Evolutionary conservation across 2,113 vertebrate species (phyloP).

Genomic region (Mirounga angustirostris): DNA sequence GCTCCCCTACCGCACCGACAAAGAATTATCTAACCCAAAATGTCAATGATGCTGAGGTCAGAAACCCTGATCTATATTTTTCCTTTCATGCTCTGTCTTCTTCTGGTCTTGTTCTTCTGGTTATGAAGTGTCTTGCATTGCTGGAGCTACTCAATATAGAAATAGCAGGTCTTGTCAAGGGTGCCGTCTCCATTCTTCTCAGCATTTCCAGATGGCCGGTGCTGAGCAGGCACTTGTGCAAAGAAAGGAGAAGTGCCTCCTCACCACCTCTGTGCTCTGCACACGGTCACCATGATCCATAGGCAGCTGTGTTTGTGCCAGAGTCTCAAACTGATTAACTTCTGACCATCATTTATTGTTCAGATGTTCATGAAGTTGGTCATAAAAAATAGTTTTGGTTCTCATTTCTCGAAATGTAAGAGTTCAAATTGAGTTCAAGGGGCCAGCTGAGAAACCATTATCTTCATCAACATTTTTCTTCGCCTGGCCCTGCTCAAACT

Average conservation of each 20-base stretch:
- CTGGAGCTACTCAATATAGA: not conserved
- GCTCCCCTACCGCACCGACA: not conserved
- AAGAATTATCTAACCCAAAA: not conserved
- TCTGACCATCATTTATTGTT: not conserved
- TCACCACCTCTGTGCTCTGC: not conserved
- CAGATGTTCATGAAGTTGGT: conserved; percentile 4
- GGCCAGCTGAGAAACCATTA: not conserved
- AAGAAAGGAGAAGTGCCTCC: not conserved
- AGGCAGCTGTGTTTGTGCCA: not conserved
- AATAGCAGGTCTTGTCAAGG: not conserved
- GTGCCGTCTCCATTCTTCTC: not conserved
- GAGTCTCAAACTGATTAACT: not conserved
- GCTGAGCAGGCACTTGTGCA: too few species aligned
- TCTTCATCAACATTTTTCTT: not conserved
- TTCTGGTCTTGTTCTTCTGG: not conserved
- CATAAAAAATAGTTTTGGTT: conserved; percentile 19
- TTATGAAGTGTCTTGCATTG: not conserved
- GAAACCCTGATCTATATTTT: not conserved
- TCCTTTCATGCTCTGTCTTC: not conserved
- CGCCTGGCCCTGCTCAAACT: not conserved
- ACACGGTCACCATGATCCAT: not conserved
- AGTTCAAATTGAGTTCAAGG: conserved; percentile 40
- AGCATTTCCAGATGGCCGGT: not conserved
- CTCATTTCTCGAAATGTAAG: conserved; percentile 38
- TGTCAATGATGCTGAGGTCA: not conserved